phyloP scores from a whole-genome alignment of 1,140 invertebrate genomes.

The Idris sp. region DNA sequence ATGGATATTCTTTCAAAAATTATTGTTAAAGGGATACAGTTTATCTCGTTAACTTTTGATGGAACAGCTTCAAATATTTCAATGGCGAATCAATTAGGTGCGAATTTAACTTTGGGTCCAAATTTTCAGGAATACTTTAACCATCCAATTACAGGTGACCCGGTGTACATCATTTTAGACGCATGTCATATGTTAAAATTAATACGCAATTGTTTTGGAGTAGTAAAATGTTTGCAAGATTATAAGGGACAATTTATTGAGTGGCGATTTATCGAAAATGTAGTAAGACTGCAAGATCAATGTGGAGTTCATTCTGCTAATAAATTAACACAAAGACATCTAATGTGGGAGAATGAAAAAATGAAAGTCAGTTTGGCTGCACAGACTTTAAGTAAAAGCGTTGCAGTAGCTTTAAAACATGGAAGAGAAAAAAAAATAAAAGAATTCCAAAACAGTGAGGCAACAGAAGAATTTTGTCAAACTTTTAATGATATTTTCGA shows the following conservation, averaged over 20 bases:
- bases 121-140: conserved; percentile 38
- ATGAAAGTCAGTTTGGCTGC: conserved; percentile 6
- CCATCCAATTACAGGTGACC: conserved; percentile 40
- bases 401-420: not conserved
- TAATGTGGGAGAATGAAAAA: not conserved
- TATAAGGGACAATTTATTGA: not conserved
- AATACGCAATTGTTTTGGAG: not conserved
- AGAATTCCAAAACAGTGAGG: not conserved
- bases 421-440: not conserved
- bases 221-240: not conserved
- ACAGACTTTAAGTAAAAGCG: not conserved
- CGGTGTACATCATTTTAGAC: conserved; percentile 60
- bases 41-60: conserved; percentile 51
- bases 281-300: not conserved
- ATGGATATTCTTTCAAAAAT: conserved; percentile 23
- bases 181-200: conserved; percentile 57
- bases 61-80: conserved; percentile 31
- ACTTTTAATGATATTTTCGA: no score
- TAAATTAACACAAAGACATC: not conserved
- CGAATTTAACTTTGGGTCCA: conserved; percentile 18
- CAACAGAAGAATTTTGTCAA: no score
- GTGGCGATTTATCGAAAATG: not conserved
- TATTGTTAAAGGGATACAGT: conserved; percentile 20
- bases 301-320: not conserved
- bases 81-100: conserved; percentile 46